Conservation (phyloP, 2,888 invertebrate species). For the Limenitis camilla region DNA sequence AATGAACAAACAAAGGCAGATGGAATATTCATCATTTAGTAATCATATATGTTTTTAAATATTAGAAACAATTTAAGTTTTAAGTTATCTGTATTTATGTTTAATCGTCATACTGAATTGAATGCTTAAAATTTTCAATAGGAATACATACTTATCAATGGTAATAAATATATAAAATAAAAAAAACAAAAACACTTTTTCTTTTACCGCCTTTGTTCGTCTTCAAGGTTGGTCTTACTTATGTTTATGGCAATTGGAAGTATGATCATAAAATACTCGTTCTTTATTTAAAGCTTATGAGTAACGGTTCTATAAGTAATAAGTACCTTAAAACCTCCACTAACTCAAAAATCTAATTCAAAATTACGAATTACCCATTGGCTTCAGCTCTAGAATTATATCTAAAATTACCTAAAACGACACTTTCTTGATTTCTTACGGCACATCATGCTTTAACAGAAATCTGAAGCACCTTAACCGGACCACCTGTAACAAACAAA, state of each 20-base stretch:
- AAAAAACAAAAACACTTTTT: too few species aligned
- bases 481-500: slow-evolving; percentile 36
- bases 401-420: slow-evolving; percentile 17
- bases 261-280: background rate
- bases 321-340: background rate
- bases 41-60: too few species aligned
- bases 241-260: slow-evolving; percentile 13
- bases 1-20: slow-evolving; percentile 4
- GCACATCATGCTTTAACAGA: slow-evolving; percentile 26
- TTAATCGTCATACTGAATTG: too few species aligned
- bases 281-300: background rate
- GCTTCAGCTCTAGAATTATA: slow-evolving; percentile 19
- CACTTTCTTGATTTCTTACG: slow-evolving; percentile 23
- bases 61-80: too few species aligned
- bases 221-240: slow-evolving; percentile 2
- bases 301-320: too few species aligned
- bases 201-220: slow-evolving; percentile 12
- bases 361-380: slow-evolving; percentile 22
- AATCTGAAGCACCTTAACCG: slow-evolving; percentile 27
- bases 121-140: too few species aligned
- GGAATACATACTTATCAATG: too few species aligned
- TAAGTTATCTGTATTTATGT: too few species aligned
- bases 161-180: too few species aligned
- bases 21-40: too few species aligned
- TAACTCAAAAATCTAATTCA: background rate